Conservation (phyloP, 2,113 vertebrate genomes). For the Brachypodius melanocephalos region DNA sequence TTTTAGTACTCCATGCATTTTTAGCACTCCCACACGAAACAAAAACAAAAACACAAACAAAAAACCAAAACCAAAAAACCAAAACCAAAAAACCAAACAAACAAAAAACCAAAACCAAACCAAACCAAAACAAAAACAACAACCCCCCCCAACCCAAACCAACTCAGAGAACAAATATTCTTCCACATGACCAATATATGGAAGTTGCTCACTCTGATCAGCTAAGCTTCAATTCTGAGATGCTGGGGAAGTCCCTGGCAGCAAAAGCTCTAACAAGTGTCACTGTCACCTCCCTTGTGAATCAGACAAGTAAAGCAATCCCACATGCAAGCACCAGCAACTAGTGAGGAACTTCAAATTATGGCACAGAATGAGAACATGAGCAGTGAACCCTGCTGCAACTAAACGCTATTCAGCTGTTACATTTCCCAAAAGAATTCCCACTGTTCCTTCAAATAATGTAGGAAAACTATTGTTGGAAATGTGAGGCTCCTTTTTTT, state of each 20-base stretch:
- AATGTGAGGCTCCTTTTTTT: constrained; percentile 62
- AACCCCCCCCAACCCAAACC: no score
- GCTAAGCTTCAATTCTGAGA: neutral
- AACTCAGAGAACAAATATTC: neutral
- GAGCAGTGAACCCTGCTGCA: neutral
- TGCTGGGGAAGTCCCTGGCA: constrained; percentile 11
- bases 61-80: neutral
- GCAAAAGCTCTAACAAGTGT: constrained; percentile 1
- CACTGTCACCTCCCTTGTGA: neutral
- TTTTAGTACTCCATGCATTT: neutral
- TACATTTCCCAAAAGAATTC: constrained; percentile 14
- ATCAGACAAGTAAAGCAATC: constrained; percentile 6
- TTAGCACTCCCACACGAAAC: neutral
- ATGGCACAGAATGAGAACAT: neutral
- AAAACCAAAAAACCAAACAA: neutral
- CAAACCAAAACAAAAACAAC: no score
- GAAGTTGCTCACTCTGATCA: neutral
- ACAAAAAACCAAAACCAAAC: neutral
- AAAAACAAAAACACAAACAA: no score
- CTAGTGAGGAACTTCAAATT: neutral
- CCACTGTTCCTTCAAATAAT: constrained; percentile 53
- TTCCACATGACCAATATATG: neutral
- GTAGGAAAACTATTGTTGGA: constrained; percentile 60
- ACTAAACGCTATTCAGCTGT: neutral
- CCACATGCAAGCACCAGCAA: neutral